Evolutionary conservation across 2,113 vertebrate species (phyloP), one percentile per base, ranked within the genome.

Genomic region (Engraulis encrasicolus): DNA sequence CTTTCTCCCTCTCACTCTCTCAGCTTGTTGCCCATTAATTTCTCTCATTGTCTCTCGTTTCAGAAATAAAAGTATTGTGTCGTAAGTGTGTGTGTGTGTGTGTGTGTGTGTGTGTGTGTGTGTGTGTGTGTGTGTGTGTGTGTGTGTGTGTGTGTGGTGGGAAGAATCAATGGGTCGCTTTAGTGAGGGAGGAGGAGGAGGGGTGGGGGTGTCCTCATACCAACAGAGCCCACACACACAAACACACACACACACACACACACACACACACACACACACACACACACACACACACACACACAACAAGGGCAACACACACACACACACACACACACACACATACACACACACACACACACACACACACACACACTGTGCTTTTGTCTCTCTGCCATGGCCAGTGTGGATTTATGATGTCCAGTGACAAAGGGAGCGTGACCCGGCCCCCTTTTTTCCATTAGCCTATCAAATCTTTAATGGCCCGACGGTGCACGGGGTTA

Each of bases 401-500:
- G 54, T 19, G 18, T 50, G 74, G 84, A 87, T 89, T 86, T 83
- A 89, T 86, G 87, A 87, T 80, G 83, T 74, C 81, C 86, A 52
- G 87, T 82, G 86, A 89, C 86, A 89, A 87, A 89, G 86, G n/a
- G 86, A 86, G 83, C 84, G 84, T 71, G 85, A 80, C 85, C 71
- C 82, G 87, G 81, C 78, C 79, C 82, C 83, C 84, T 89, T 87
- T 86, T 87, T 87, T 87, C 88, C 86, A 89, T 89, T 87, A 89
- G 88, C 88, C 85, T 87, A 84, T 85, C 81, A 89, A 85, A 84
- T 87, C 40, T 89, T 85, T 88, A 87, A 85, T 34, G 78, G 81
- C 80, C 84, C 40, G 82, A 79, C 81, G 80, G 86, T 87, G 85
- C 91, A 86, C 49, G 87, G 84, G 84, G 87, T 93, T 91, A 90